Percentiles rank a stretch among this genome's conserved stretches.
Conservation (phyloP, 2,113 vertebrate genomes). For the Cyrtonyx montezumae region DNA sequence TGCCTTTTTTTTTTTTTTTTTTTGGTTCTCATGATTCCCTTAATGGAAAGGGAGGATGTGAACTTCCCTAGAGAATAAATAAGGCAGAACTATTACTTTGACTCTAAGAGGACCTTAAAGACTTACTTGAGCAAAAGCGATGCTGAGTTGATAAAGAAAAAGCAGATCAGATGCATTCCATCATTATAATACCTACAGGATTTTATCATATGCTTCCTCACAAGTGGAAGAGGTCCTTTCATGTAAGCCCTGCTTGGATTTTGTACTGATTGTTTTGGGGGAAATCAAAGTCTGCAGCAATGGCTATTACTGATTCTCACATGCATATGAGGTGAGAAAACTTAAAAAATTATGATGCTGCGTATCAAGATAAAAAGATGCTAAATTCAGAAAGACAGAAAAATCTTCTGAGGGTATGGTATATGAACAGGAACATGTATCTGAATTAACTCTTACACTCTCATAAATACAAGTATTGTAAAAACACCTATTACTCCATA, state of each 20-base stretch:
- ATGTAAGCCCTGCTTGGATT: not conserved
- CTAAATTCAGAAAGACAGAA: not conserved
- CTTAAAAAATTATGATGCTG: not conserved
- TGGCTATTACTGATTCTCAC: not conserved
- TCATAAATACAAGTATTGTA: not conserved
- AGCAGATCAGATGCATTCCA: not conserved
- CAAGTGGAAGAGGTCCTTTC: not conserved
- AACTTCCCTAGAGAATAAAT: not conserved
- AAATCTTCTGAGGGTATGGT: not conserved
- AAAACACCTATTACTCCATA: not conserved
- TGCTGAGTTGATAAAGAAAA: not conserved
- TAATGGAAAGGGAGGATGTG: not conserved
- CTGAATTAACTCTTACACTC: not conserved
- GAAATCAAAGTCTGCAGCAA: not conserved
- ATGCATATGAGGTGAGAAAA: not conserved
- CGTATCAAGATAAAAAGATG: not conserved
- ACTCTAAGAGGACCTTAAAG: not conserved
- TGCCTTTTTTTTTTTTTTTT: not conserved
- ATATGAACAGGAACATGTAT: not conserved
- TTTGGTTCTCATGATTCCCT: not conserved
- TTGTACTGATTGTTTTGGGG: not conserved
- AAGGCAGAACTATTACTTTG: not conserved
- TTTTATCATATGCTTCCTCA: not conserved
- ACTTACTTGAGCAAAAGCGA: not conserved
- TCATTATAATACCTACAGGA: not conserved